A percentile compares a stretch with the other conserved stretches of the same genome.
phyloP scores from a whole-genome alignment of 1,140 invertebrate species.

The Drosophila insularis region DNA sequence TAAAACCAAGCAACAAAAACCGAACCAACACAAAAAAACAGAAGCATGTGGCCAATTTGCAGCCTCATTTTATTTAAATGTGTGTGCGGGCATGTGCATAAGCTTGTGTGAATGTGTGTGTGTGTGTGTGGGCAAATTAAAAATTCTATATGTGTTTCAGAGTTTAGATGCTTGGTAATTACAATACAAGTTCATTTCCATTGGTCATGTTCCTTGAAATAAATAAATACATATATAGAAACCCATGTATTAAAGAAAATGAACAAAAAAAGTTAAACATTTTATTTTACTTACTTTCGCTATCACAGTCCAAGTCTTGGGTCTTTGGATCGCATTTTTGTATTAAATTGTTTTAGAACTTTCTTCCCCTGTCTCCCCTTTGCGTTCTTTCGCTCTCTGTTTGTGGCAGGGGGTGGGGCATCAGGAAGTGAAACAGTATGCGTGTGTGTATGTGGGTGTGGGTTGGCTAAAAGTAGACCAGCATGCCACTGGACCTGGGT shows the following conservation, averaged over 20 bases:
- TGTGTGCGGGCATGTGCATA: constrained; percentile 7
- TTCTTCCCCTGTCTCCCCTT: constrained; percentile 1
- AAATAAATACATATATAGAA: background rate
- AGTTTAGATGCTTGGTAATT: constrained; percentile 67
- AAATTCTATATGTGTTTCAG: constrained; percentile 51
- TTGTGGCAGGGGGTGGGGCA: background rate
- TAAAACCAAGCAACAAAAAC: constrained; percentile 6
- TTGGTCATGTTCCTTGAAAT: constrained; percentile 14
- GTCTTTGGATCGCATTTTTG: constrained; percentile 48
- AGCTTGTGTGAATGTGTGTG: constrained; percentile 13
- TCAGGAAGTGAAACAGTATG: constrained; percentile 32
- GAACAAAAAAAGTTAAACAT: constrained; percentile 26
- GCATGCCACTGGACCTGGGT: constrained; percentile 38
- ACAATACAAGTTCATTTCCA: constrained; percentile 75
- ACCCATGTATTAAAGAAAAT: constrained; percentile 19
- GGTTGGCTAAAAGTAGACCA: constrained; percentile 55
- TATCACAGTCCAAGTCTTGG: constrained; percentile 7
- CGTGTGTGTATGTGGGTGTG: constrained; percentile 7
- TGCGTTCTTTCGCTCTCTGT: background rate
- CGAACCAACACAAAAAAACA: background rate
- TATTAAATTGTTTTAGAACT: constrained; percentile 77
- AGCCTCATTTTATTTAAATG: constrained; percentile 54
- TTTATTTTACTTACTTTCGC: constrained; percentile 38
- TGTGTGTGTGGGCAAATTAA: constrained; percentile 49
- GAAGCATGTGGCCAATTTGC: constrained; percentile 61